phyloP scores from a whole-genome alignment of 2,888 invertebrate species.

The Caenorhabditis parvicauda region DNA sequence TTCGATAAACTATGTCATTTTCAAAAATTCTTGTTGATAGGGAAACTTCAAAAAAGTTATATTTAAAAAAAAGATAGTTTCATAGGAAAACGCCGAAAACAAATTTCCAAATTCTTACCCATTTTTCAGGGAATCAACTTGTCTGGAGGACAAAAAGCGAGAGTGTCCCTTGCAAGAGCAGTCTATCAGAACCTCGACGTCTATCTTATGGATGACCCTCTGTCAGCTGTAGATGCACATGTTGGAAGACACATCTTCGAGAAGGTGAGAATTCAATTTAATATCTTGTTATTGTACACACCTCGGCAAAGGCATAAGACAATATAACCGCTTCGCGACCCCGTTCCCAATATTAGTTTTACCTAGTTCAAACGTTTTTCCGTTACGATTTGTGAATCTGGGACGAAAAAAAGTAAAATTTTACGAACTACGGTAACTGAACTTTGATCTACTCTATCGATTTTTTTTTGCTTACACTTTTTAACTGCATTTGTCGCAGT shows the following conservation, averaged over 20 bases:
- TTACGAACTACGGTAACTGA: too few species aligned
- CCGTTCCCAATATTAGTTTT: too few species aligned
- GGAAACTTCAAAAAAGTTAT: background rate
- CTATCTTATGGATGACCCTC: slow-evolving; percentile 90
- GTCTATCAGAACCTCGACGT: slow-evolving; percentile 71
- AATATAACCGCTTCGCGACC: too few species aligned
- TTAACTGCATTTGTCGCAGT: too few species aligned
- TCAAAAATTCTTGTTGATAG: background rate
- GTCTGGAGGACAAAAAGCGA: slow-evolving; percentile 89
- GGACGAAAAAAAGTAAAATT: too few species aligned
- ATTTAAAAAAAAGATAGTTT: background rate
- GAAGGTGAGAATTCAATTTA: slow-evolving; percentile 29
- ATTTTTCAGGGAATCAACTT: slow-evolving; percentile 76
- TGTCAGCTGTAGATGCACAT: slow-evolving; percentile 91
- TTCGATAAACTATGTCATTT: background rate
- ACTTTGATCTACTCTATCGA: too few species aligned
- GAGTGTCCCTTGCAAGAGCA: slow-evolving; percentile 70
- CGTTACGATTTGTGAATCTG: too few species aligned
- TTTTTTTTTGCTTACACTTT: too few species aligned
- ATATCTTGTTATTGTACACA: too few species aligned
- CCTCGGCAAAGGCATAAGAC: too few species aligned
- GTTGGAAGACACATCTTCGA: slow-evolving; percentile 92
- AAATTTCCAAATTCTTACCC: background rate
- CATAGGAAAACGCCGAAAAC: background rate
- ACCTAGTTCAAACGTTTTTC: too few species aligned